These are phyloP conservation scores for Trichonephila inaurata DNA, from an alignment of 1,140 invertebrate genomes.

Conservation along the genomic window DNA sequence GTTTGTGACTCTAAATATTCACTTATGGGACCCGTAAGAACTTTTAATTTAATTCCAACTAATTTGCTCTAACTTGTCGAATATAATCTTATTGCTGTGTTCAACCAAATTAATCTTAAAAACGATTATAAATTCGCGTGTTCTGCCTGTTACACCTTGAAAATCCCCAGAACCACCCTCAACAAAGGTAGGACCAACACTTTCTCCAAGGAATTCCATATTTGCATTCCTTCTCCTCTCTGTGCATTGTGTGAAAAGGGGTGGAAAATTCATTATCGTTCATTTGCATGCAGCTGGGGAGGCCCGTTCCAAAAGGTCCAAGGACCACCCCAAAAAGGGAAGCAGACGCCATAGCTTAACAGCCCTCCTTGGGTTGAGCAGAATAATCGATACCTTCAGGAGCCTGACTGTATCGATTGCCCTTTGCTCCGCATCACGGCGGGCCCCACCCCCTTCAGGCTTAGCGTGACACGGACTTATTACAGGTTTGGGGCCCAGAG, in stretches of 20 bases:
- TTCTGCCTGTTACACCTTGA: background rate
- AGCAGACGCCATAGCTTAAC: constrained; percentile 68
- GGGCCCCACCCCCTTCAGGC: constrained; percentile 35
- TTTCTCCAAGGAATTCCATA: background rate
- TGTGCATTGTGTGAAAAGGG: background rate
- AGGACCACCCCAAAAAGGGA: constrained; percentile 46
- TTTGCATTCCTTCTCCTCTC: background rate
- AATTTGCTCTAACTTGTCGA: no score
- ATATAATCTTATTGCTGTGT: no score
- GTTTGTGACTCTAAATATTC: no score
- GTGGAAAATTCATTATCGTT: constrained; percentile 16
- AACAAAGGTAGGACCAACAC: background rate
- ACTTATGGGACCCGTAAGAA: no score
- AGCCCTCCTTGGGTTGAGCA: constrained; percentile 34
- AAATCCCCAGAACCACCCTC: background rate
- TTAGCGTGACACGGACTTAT: constrained; percentile 67
- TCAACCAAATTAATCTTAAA: background rate
- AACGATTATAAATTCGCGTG: background rate
- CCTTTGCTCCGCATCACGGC: constrained; percentile 62
- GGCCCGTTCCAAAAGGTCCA: constrained; percentile 20
- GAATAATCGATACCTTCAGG: constrained; percentile 71
- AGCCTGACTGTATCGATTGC: constrained; percentile 75
- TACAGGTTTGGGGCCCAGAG: constrained; percentile 14
- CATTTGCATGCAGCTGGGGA: constrained; percentile 17
- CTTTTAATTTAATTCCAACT: no score